Evolutionary conservation across 1,140 invertebrate species (phyloP), one percentile per base, ranked within the genome.

Genomic region (Drosophila pruinosa): DNA sequence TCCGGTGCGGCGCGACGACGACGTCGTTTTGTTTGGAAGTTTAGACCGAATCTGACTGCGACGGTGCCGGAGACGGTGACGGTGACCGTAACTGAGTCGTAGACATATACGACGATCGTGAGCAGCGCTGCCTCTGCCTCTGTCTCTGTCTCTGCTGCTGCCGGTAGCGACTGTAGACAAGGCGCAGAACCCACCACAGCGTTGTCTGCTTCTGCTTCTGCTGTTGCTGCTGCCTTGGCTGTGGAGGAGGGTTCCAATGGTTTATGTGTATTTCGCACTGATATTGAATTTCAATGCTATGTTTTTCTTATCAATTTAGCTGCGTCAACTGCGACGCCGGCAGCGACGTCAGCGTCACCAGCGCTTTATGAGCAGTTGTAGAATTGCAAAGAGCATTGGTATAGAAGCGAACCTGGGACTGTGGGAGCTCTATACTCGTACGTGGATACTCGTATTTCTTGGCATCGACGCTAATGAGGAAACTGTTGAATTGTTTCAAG

Each of bases 401-500:
- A n/a, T n/a, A 31, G 6, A 31, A 31, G 28, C 1, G 22, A 12
- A 6, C 12, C 19, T 62, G 22, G 15, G n/a, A 64, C 19, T 22
- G 47, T 1, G n/a, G n/a, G n/a, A n/a, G n/a, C n/a, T n/a, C n/a
- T n/a, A n/a, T n/a, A n/a, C n/a, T n/a, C n/a, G n/a, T n/a, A n/a
- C n/a, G n/a, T 65, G 68, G 31, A 47, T 61, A 57, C 68, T 65
- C 52, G 62, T 58, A 53, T 59, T 65, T 47, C 68, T 72, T 59
- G 22, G 34, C 34, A 31, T 48, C 43, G 72, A 67, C 77, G 63
- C 78, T 86, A 88, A 86, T 86, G 75, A 86, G 82, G 82, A 86
- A 86, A 82, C 75, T 67, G 85, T 72, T 88, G 81, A 82, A 88
- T 86, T 88, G 82, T 86, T 86, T 86, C 75, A 88, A 78, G 82